Conservation (phyloP, 2,797 vertebrate species). For the Halcyon leucocephala region DNA sequence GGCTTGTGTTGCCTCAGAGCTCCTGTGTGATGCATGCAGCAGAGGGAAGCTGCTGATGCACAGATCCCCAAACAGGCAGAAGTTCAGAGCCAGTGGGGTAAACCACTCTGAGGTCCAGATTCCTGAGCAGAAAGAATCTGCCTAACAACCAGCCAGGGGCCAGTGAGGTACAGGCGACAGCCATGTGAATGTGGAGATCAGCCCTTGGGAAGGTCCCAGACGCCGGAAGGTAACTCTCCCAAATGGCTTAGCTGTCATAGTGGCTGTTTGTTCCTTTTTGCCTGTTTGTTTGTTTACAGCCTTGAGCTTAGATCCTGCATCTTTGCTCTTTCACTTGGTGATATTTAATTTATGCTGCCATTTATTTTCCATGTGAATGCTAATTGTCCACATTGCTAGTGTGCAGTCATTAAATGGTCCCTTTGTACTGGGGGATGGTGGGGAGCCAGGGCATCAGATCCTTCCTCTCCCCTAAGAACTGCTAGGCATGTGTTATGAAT, state of each 20-base stretch:
- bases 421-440: slow-evolving; percentile 55
- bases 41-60: not conserved
- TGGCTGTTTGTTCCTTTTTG: slow-evolving; percentile 22
- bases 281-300: slow-evolving; percentile 52
- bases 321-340: slow-evolving; percentile 42
- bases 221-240: not conserved
- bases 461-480: slow-evolving; percentile 69
- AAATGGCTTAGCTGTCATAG: not conserved
- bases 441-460: slow-evolving; percentile 49
- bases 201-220: not conserved
- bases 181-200: not conserved
- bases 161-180: not conserved
- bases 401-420: slow-evolving; percentile 71
- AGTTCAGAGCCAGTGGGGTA: not conserved
- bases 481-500: slow-evolving; percentile 66
- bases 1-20: not conserved
- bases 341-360: slow-evolving; percentile 67
- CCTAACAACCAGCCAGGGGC: not conserved
- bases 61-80: not conserved
- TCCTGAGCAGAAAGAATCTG: not conserved
- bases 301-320: slow-evolving; percentile 51
- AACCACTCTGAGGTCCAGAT: not conserved
- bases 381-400: slow-evolving; percentile 77
- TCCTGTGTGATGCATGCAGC: not conserved
- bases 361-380: slow-evolving; percentile 68